These are phyloP conservation scores for Dryoscopus gambensis DNA, from an alignment of 2,113 vertebrate genomes.

Conservation along the genomic window DNA sequence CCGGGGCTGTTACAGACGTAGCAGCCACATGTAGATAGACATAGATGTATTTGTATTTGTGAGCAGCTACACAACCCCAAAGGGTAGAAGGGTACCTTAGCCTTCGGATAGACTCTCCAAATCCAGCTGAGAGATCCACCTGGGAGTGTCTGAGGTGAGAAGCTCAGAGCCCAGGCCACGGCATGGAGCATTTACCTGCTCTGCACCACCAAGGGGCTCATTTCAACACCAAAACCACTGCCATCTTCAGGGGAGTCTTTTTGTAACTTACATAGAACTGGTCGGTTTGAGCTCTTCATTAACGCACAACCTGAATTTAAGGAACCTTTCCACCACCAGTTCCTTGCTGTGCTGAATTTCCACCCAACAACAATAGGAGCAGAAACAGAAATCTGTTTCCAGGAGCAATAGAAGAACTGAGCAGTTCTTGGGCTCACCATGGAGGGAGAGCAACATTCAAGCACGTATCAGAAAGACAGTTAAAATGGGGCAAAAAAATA, in stretches of 20 bases:
- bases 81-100: not conserved
- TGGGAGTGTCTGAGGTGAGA: not conserved
- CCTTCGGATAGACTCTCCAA: not conserved
- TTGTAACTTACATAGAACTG: not conserved
- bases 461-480: not conserved
- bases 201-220: not conserved
- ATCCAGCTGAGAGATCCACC: not conserved
- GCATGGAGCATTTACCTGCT: not conserved
- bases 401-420: not conserved
- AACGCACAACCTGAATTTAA: not conserved
- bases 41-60: not conserved
- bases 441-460: not conserved
- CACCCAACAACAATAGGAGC: not conserved
- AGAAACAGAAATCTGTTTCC: not conserved
- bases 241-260: rapidly evolving
- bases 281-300: not conserved
- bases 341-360: not conserved
- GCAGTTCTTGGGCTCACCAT: not conserved
- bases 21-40: not conserved
- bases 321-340: not conserved
- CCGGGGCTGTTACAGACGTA: not conserved
- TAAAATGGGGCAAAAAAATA: not conserved
- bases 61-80: not conserved
- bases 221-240: not conserved
- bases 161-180: not conserved